A percentile compares a stretch with the other conserved stretches of the same genome.
These are phyloP conservation scores for Hypena proboscidalis DNA, from an alignment of 2,888 invertebrate species.

Conservation along the genomic window DNA sequence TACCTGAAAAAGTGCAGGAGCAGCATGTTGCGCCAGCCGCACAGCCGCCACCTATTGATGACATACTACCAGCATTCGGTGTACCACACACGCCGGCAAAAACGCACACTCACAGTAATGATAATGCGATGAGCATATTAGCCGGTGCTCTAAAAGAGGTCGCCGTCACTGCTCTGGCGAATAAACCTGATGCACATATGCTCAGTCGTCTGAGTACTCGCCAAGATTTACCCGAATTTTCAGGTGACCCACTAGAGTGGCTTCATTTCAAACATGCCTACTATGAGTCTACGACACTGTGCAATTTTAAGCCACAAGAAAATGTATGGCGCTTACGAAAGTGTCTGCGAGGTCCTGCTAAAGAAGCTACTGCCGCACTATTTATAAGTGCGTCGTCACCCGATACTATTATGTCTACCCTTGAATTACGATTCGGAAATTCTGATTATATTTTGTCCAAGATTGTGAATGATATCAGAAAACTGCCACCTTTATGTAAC, in stretches of 20 bases:
- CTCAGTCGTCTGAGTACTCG: constrained; percentile 5
- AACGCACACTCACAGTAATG: too few species aligned
- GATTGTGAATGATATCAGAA: constrained; percentile 8
- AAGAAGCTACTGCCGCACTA: constrained; percentile 4
- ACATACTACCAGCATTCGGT: too few species aligned
- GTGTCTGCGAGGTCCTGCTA: constrained; percentile 5
- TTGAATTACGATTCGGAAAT: too few species aligned
- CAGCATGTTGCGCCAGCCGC: too few species aligned
- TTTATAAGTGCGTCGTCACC: background rate
- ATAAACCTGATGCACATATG: background rate
- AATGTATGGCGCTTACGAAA: constrained; percentile 13
- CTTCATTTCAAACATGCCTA: constrained; percentile 10
- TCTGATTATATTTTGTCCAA: too few species aligned
- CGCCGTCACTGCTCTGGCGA: background rate
- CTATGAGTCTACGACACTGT: constrained; percentile 7
- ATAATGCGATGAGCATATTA: too few species aligned
- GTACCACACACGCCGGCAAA: too few species aligned
- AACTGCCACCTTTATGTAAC: background rate
- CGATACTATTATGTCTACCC: too few species aligned
- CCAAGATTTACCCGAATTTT: constrained; percentile 7
- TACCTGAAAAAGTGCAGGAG: too few species aligned
- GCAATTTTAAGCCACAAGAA: constrained; percentile 9
- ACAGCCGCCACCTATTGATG: too few species aligned
- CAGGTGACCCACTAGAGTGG: constrained; percentile 14
- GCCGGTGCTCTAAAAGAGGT: background rate